Base-by-base conservation (phyloP, 2,797 vertebrate genomes). In the Erpetoichthys calabaricus region DNA sequence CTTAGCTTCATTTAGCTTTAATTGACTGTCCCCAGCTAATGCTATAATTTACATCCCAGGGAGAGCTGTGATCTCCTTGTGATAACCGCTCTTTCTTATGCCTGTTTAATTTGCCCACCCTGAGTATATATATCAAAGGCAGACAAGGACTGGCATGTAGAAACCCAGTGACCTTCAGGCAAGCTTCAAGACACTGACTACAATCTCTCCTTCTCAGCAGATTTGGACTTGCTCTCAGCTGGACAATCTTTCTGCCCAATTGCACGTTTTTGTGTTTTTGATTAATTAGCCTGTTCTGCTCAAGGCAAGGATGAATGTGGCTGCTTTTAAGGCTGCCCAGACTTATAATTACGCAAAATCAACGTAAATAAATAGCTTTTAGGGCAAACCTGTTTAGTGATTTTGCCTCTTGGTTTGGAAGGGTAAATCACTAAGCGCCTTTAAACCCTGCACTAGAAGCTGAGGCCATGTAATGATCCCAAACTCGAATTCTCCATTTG, bases 271-370 rank as follows among this genome's bases (percentile, higher is more conserved):
- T 67, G 25, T 56, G 9, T 52, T 57, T 67, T 65, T 73, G 64
- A 78, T 76, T 75, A 73, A 79, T 78, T 74, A 76, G 65, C 51
- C 65, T 47, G 67, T 63, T 65, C 57, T 64, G 65, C 69, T 64
- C 69, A 73, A 58, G 10, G 8, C 9, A 7, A 9, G 8, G 7
- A 42, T 5, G 7, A 45, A 3, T 8, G 5, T 6, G 43, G 52
- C 42, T 51, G 8, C 42, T 25, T 7, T 7, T 47, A 42, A 5
- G 45, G 7, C 44, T 8, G 50, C 25, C 7, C 7, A n/a, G n/a
- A n/a, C n/a, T n/a, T n/a, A n/a, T n/a, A n/a, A n/a, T n/a, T n/a
- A n/a, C n/a, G n/a, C n/a, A n/a, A n/a, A n/a, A n/a, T n/a, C n/a
- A n/a, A n/a, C n/a, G n/a, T n/a, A n/a, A n/a, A n/a, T n/a, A n/a